Conservation (phyloP, 2,797 vertebrate species). For the Semotilus atromaculatus region DNA sequence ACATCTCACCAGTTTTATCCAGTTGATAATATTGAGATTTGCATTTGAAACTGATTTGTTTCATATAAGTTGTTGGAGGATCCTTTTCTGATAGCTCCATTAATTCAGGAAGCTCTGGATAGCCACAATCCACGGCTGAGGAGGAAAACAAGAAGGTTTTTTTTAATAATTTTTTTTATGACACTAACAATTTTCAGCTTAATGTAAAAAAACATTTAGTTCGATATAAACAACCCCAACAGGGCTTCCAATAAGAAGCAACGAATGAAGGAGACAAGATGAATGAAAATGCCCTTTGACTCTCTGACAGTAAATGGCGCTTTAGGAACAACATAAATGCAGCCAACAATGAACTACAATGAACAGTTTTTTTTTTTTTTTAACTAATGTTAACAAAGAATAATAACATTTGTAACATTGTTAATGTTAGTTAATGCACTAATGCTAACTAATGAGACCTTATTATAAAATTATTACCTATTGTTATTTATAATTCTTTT, state of each 20-base stretch:
- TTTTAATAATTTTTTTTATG: no score
- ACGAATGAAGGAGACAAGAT: background rate
- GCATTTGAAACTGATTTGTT: conserved; percentile 77
- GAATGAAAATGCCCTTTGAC: background rate
- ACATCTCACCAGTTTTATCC: conserved; percentile 67
- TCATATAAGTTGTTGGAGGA: conserved; percentile 70
- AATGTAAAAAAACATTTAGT: background rate
- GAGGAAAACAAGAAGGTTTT: conserved; percentile 16
- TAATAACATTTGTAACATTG: background rate
- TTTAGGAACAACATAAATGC: background rate
- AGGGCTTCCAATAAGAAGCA: background rate
- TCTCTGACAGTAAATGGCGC: background rate
- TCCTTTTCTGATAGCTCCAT: conserved; percentile 57
- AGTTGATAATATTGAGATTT: conserved; percentile 79
- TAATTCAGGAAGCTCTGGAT: conserved; percentile 67
- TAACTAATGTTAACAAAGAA: no score
- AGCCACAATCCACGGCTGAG: conserved; percentile 85
- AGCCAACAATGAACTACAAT: background rate
- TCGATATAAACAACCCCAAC: background rate
- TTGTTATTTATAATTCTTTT: no score
- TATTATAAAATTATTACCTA: background rate
- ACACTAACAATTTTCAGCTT: conserved; percentile 47
- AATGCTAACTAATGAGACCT: background rate
- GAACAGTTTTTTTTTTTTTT: no score
- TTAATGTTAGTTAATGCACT: background rate